Evolutionary conservation across 2,797 vertebrate genomes (phyloP).

Genomic region (Hoplostethus atlanticus): DNA sequence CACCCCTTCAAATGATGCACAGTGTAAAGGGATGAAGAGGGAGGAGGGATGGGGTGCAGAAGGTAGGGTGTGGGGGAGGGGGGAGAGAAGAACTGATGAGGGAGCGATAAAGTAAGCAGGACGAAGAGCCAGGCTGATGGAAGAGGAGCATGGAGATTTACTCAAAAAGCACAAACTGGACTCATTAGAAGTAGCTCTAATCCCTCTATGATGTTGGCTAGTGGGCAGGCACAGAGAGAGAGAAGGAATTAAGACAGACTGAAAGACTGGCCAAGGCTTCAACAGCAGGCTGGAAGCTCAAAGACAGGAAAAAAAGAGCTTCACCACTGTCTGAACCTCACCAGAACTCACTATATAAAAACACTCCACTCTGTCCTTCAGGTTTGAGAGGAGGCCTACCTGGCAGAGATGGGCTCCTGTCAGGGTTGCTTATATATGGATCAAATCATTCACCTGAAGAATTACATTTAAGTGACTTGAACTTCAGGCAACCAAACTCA

Average conservation of each 20-base stretch:
- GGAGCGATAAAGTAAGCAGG: slow-evolving; percentile 50
- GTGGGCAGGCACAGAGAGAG: slow-evolving; percentile 46
- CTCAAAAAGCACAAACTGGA: slow-evolving; percentile 62
- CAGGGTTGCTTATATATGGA: background rate
- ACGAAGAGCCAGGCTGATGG: slow-evolving; percentile 40
- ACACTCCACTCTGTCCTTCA: slow-evolving; percentile 15
- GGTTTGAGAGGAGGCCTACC: background rate
- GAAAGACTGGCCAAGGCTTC: slow-evolving; percentile 34
- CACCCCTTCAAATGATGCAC: slow-evolving; percentile 84
- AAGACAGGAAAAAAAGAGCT: slow-evolving; percentile 10
- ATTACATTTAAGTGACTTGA: background rate
- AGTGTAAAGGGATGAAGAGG: slow-evolving; percentile 76
- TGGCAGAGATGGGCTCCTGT: background rate
- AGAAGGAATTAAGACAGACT: slow-evolving; percentile 50
- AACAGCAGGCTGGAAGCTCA: slow-evolving; percentile 18
- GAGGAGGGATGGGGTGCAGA: slow-evolving; percentile 44
- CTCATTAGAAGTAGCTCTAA: slow-evolving; percentile 62
- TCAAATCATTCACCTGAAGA: background rate
- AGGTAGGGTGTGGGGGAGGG: slow-evolving; percentile 24
- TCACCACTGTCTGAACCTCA: slow-evolving; percentile 18
- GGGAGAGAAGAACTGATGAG: slow-evolving; percentile 48
- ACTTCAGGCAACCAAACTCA: background rate
- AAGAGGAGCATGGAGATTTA: slow-evolving; percentile 46
- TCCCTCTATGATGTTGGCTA: slow-evolving; percentile 55
- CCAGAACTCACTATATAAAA: slow-evolving; percentile 12